Percentiles rank a stretch among this genome's conserved stretches.
Evolutionary conservation across 2,113 vertebrate genomes (phyloP).

Genomic region (Brachionichthys hirsutus): DNA sequence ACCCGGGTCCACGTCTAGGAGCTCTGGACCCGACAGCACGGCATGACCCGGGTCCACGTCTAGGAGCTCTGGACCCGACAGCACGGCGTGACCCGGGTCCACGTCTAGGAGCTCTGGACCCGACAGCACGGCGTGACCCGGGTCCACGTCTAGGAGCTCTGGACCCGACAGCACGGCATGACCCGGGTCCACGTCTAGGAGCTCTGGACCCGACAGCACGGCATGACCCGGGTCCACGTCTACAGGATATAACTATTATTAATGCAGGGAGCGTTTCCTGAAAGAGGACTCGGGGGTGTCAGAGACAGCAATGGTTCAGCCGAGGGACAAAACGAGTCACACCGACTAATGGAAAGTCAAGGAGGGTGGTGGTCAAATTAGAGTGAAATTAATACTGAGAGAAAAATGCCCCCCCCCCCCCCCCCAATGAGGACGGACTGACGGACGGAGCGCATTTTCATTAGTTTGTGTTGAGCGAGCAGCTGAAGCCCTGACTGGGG

Average conservation of each 20-base stretch:
- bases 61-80: no score
- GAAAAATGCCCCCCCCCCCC: conserved; percentile 17
- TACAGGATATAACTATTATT: conserved; percentile 24
- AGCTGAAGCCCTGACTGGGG: conserved; percentile 85
- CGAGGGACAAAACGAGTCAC: conserved; percentile 17
- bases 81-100: no score
- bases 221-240: no score
- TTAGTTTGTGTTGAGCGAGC: conserved; percentile 61
- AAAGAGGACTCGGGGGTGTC: conserved; percentile 47
- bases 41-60: no score
- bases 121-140: no score
- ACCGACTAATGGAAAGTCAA: conserved; percentile 23
- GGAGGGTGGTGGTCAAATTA: conserved; percentile 36
- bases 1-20: no score
- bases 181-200: no score
- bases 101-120: no score
- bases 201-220: no score
- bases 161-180: no score
- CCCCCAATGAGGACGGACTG: conserved; percentile 60
- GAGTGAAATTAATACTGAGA: conserved; percentile 46
- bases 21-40: no score
- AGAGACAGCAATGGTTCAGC: conserved; percentile 25
- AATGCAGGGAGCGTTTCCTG: conserved; percentile 29
- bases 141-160: no score
- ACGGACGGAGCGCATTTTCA: conserved; percentile 81